phyloP scores from a whole-genome alignment of 2,113 vertebrate species.

The Lichenostomus cassidix region DNA sequence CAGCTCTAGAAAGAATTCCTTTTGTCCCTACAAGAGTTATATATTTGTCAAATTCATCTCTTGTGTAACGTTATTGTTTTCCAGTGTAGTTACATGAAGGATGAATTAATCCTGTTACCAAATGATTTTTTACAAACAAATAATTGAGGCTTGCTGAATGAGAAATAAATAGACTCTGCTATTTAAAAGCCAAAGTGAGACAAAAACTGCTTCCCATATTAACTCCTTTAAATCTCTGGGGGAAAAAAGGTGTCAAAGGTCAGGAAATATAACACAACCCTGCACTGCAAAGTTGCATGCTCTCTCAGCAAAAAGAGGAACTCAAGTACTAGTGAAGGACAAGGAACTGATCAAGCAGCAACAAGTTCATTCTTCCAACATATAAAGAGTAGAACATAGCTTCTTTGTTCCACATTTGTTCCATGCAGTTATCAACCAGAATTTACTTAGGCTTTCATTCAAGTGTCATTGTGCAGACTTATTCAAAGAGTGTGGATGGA shows the following conservation, averaged over 20 bases:
- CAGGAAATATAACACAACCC: slow-evolving; percentile 47
- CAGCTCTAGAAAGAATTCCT: slow-evolving; percentile 40
- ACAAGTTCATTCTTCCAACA: slow-evolving; percentile 52
- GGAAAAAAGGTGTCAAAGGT: slow-evolving; percentile 9
- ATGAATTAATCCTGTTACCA: slow-evolving; percentile 56
- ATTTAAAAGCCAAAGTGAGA: slow-evolving; percentile 54
- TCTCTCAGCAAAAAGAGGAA: slow-evolving; percentile 43
- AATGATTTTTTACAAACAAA: slow-evolving; percentile 57
- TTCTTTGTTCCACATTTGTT: slow-evolving; percentile 62
- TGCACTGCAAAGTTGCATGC: slow-evolving; percentile 21
- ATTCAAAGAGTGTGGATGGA: slow-evolving; percentile 35
- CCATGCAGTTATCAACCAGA: slow-evolving; percentile 57
- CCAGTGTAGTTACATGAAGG: slow-evolving; percentile 43
- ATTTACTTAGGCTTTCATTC: slow-evolving; percentile 58
- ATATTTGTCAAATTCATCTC: slow-evolving; percentile 53
- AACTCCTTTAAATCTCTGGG: slow-evolving; percentile 51
- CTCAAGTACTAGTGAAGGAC: slow-evolving; percentile 30
- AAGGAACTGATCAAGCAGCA: slow-evolving; percentile 54
- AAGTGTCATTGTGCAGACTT: slow-evolving; percentile 41
- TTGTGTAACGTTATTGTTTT: slow-evolving; percentile 64
- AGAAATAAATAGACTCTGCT: slow-evolving; percentile 44
- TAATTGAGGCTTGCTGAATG: slow-evolving; percentile 43
- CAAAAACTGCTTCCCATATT: slow-evolving; percentile 57
- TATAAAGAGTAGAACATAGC: slow-evolving; percentile 52
- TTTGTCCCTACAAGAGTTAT: slow-evolving; percentile 66